Evolutionary conservation across 2,113 vertebrate genomes (phyloP).

Genomic region (Melanocharis versteri): DNA sequence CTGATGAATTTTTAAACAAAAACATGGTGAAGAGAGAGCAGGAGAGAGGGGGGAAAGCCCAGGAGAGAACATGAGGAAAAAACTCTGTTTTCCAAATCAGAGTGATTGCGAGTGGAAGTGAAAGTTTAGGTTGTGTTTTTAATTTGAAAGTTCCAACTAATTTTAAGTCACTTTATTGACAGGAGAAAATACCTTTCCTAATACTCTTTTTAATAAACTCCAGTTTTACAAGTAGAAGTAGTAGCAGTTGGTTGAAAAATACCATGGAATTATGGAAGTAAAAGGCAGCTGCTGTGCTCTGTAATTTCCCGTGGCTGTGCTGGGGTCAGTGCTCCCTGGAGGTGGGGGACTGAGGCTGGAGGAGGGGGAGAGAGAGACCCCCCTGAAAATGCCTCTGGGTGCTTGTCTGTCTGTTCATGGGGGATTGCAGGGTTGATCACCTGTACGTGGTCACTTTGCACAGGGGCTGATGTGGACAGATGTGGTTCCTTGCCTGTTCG

Average conservation of each 20-base stretch:
- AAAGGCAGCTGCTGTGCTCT: neutral
- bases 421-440: neutral
- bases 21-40: neutral
- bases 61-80: neutral
- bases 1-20: slow-evolving; percentile 55
- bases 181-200: neutral
- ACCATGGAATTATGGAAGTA: neutral
- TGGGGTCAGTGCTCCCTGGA: neutral
- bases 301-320: neutral
- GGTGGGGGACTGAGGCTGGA: neutral
- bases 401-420: rapidly evolving
- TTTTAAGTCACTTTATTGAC: neutral
- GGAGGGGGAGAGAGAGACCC: neutral
- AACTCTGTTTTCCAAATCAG: neutral
- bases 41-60: neutral
- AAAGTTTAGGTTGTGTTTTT: slow-evolving; percentile 3
- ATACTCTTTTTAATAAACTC: neutral
- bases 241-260: neutral
- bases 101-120: neutral
- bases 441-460: rapidly evolving
- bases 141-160: neutral
- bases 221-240: neutral
- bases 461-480: neutral
- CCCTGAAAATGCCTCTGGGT: neutral
- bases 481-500: neutral